Evolutionary conservation across 2,888 invertebrate genomes (phyloP).

Genomic region (Lithophane semibrunnea): DNA sequence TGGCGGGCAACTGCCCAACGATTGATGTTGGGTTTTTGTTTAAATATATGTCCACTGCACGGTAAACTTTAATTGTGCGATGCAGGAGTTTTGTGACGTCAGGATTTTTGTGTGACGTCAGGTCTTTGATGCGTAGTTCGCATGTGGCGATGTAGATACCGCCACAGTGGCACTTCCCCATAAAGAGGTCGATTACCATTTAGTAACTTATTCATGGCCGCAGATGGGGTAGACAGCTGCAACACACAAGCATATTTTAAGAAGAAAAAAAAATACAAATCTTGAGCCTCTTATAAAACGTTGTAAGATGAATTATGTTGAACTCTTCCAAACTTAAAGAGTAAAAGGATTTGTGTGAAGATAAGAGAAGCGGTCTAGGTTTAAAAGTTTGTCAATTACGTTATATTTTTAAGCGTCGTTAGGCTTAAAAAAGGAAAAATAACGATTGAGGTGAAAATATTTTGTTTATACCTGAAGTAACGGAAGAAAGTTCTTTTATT

Average conservation of each 20-base stretch:
- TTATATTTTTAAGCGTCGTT: slow-evolving; percentile 27
- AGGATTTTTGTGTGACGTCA: too few relatives aligned
- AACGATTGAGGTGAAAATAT: neutral
- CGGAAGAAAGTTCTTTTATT: neutral
- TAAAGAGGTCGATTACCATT: slow-evolving; percentile 14
- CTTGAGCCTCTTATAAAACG: slow-evolving; percentile 64
- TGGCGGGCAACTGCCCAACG: too few relatives aligned
- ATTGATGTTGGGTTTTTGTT: too few relatives aligned
- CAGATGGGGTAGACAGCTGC: slow-evolving; percentile 52
- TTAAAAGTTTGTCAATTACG: slow-evolving; percentile 35
- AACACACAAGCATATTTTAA: slow-evolving; percentile 40
- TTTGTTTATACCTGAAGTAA: neutral
- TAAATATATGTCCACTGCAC: too few relatives aligned
- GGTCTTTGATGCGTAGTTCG: too few relatives aligned
- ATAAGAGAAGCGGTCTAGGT: slow-evolving; percentile 31
- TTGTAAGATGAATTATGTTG: slow-evolving; percentile 45
- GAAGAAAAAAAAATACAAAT: slow-evolving; percentile 48
- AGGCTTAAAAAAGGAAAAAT: neutral
- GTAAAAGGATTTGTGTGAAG: slow-evolving; percentile 36
- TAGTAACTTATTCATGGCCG: slow-evolving; percentile 67
- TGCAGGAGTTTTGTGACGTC: too few relatives aligned
- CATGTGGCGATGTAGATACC: too few relatives aligned
- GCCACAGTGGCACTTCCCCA: slow-evolving; percentile 3
- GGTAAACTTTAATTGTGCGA: too few relatives aligned
- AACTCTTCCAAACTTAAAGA: slow-evolving; percentile 29